Percentiles rank a stretch among this genome's conserved stretches.
Evolutionary conservation across 2,888 invertebrate genomes (phyloP).

Genomic region (Cephalotes varians): DNA sequence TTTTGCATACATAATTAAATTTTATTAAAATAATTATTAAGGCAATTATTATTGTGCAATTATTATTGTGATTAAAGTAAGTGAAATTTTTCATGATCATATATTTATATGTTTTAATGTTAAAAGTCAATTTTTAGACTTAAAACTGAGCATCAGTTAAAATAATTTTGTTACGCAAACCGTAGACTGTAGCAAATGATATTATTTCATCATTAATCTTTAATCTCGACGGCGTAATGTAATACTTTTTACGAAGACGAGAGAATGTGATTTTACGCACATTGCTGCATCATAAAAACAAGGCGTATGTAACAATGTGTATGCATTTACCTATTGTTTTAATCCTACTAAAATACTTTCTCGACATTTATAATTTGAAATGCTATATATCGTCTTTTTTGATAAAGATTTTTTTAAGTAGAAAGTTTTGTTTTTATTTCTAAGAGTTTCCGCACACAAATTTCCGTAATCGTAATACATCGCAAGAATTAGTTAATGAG

Average conservation of each 20-base stretch:
- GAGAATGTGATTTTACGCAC: not conserved
- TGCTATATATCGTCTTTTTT: not conserved
- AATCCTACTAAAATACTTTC: not conserved
- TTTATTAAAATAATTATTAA: not conserved
- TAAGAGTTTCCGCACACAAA: too few species aligned
- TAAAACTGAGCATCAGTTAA: not conserved
- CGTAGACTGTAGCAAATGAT: not conserved
- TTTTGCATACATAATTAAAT: not conserved
- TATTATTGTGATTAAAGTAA: not conserved
- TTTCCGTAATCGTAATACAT: too few species aligned
- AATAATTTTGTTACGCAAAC: not conserved
- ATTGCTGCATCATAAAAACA: not conserved
- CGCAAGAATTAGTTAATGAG: too few species aligned
- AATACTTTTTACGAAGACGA: slow-evolving; percentile 5
- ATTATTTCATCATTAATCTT: slow-evolving; percentile 12
- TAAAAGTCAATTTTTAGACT: not conserved
- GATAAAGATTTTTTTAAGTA: not conserved
- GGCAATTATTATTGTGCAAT: not conserved
- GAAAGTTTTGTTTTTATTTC: not conserved
- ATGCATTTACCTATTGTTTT: not conserved
- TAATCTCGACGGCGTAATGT: not conserved
- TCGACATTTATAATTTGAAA: not conserved
- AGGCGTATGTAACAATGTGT: not conserved
- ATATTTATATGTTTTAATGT: not conserved
- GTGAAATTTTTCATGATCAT: not conserved